A percentile compares a stretch with the other conserved stretches of the same genome.
These are phyloP conservation scores for Meiosimyza platycephala DNA, from an alignment of 2,888 invertebrate species.

Conservation along the genomic window DNA sequence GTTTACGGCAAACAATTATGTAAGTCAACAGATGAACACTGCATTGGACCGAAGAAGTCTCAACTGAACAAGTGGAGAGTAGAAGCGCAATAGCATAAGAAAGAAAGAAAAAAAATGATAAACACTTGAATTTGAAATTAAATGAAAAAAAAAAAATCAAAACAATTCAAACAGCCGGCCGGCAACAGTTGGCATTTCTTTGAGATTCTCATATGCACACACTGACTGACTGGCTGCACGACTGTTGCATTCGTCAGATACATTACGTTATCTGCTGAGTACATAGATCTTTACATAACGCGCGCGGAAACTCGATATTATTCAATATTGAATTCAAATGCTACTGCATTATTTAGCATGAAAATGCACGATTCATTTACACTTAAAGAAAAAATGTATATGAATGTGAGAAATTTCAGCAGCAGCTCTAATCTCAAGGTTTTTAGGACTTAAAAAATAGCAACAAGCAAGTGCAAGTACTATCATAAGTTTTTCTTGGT, in stretches of 20 bases:
- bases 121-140: neutral
- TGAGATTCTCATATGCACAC: neutral
- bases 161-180: slow-evolving; percentile 18
- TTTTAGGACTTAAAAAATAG: too few species aligned
- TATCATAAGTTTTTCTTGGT: too few species aligned
- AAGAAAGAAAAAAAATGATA: neutral
- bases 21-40: slow-evolving; percentile 8
- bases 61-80: neutral
- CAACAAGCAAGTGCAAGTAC: too few species aligned
- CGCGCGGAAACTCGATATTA: slow-evolving; percentile 15
- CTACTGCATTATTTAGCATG: slow-evolving; percentile 27
- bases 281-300: neutral
- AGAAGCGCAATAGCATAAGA: neutral
- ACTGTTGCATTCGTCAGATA: neutral
- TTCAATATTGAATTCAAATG: slow-evolving; percentile 21
- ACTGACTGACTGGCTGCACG: neutral
- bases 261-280: neutral
- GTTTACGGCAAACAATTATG: slow-evolving; percentile 24
- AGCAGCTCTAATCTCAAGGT: too few species aligned
- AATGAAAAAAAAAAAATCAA: neutral
- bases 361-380: too few species aligned
- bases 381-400: too few species aligned
- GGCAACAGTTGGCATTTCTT: slow-evolving; percentile 23
- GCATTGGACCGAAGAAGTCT: neutral
- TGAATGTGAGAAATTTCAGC: too few species aligned